Evolutionary conservation across 2,888 invertebrate species (phyloP).

Genomic region (Pseudeuparius sepicola): DNA sequence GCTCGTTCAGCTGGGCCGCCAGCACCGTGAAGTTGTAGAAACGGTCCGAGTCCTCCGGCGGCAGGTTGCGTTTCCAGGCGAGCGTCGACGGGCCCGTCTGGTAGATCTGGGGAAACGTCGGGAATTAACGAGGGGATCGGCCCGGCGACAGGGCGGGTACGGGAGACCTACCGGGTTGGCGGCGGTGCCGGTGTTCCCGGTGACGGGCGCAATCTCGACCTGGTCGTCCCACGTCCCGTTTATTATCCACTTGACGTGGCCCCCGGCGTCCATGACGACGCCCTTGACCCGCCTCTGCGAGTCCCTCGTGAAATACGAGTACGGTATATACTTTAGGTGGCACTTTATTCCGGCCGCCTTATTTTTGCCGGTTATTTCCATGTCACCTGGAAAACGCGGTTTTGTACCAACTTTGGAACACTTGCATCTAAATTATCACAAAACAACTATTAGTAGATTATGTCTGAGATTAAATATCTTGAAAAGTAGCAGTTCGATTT

Average conservation of each 20-base stretch:
- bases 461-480: too few relatives aligned
- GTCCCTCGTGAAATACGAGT: constrained; percentile 97
- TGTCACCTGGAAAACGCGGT: constrained; percentile 62
- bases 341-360: constrained; percentile 83
- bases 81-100: constrained; percentile 80
- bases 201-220: constrained; percentile 89
- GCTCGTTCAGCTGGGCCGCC: constrained; percentile 94
- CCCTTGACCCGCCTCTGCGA: constrained; percentile 85
- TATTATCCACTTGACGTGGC: constrained; percentile 64
- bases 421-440: too few relatives aligned
- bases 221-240: constrained; percentile 92
- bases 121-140: too few relatives aligned
- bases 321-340: constrained; percentile 93
- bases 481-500: too few relatives aligned
- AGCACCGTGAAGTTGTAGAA: constrained; percentile 93
- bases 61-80: constrained; percentile 78
- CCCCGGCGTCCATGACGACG: constrained; percentile 60
- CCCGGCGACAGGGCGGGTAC: too few relatives aligned
- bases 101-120: too few relatives aligned
- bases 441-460: too few relatives aligned
- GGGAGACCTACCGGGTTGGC: constrained; percentile 84
- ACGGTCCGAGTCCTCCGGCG: constrained; percentile 57
- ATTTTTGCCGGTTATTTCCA: constrained; percentile 86
- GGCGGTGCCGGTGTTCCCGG: constrained; percentile 50
- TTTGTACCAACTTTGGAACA: too few relatives aligned